Conservation (phyloP, 2,113 vertebrate genomes). For the Oxyura jamaicensis region DNA sequence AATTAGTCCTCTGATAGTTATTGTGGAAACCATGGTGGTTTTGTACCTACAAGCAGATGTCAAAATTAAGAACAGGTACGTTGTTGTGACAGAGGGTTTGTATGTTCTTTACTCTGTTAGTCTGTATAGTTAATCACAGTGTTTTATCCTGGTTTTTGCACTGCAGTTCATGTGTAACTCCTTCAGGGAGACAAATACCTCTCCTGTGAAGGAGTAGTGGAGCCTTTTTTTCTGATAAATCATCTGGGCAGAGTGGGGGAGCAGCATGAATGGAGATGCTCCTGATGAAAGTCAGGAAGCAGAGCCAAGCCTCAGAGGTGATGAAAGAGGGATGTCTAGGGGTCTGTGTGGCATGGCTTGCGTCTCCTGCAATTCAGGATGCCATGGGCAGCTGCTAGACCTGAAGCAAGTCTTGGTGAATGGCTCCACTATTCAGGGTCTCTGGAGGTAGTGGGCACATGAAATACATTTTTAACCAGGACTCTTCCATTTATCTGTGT, state of each 20-base stretch:
- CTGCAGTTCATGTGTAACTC: background rate
- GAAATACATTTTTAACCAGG: background rate
- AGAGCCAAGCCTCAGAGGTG: background rate
- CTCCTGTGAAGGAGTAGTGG: background rate
- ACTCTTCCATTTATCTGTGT: background rate
- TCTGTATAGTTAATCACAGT: background rate
- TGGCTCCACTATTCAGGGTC: background rate
- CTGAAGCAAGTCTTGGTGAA: background rate
- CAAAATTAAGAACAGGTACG: background rate
- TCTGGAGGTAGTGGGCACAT: background rate
- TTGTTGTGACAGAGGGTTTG: background rate
- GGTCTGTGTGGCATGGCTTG: background rate
- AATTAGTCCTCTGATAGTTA: background rate
- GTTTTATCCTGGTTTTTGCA: background rate
- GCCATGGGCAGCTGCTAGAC: background rate
- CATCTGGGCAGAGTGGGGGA: background rate
- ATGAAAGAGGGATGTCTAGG: background rate
- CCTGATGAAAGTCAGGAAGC: background rate
- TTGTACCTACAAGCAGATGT: background rate
- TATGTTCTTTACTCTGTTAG: background rate
- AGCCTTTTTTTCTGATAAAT: background rate
- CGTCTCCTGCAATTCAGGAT: background rate
- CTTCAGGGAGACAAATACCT: background rate
- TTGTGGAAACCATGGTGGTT: background rate
- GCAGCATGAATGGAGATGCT: background rate